Evolutionary conservation across 2,113 vertebrate species (phyloP), one percentile per base, ranked within the genome.

Genomic region (Alethe diademata): DNA sequence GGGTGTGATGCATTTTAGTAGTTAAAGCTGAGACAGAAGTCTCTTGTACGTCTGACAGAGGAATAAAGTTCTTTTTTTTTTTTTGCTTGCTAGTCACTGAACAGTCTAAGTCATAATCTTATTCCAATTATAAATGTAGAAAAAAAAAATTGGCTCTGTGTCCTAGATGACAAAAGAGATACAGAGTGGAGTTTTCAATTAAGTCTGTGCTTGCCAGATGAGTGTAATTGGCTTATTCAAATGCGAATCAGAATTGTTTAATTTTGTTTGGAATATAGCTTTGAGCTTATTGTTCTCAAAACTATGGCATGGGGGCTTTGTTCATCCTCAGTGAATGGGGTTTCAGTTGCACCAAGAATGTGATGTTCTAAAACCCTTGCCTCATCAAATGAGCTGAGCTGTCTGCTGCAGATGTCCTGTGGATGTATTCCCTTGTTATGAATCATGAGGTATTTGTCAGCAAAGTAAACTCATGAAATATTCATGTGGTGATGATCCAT

Each of bases 361-460:
- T 78, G 81, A 35, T 78, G 60, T 82, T 95, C 71, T 79, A 1
- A 85, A 96, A 82, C 24, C 58, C 73, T 86, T 95, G 24, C 58
- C 56, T 96, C 71, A 79, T 90, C 29, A 69, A 28, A 65, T 70
- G 65, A 91, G 61, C 86, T 64, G 47, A 91, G 36, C 74, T 82
- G 35, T 45, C 72, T 91, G 72, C 56, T 92, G 75, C 84, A 90
- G 81, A 74, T 95, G 87, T 87, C 53, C 56, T 42, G 31, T 93
- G 84, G 70, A 62, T 79, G 78, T 93, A 67, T 93, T 85, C 79
- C 50, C 72, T 53, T 78, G 53, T 90, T 90, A 70, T 70, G 64
- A 91, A 86, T 87, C 79, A 88, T 54, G 58, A 88, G 90, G 74
- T 80, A 79, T 93, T 95, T 94, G 78, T 91, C 81, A 91, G 78